Percentiles rank a stretch among this genome's conserved stretches.
Evolutionary conservation across 2,797 vertebrate species (phyloP).

Genomic region (Chelmon rostratus): DNA sequence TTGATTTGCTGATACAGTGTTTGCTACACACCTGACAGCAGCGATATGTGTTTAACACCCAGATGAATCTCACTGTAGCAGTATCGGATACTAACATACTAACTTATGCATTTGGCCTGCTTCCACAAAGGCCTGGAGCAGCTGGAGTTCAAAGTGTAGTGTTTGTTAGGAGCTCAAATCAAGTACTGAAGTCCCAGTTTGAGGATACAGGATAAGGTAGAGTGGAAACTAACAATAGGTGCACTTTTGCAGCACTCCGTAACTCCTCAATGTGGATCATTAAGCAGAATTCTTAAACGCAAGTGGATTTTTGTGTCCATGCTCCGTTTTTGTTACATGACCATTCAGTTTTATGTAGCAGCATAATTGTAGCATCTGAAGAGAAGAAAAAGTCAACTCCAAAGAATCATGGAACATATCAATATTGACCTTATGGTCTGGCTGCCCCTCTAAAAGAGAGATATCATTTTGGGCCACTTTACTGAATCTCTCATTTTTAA

Average conservation of each 20-base stretch:
- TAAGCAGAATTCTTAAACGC: slow-evolving; percentile 14
- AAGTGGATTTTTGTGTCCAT: slow-evolving; percentile 11
- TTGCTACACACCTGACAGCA: slow-evolving; percentile 49
- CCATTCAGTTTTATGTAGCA: slow-evolving; percentile 56
- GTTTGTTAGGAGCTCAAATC: slow-evolving; percentile 17
- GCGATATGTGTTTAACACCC: slow-evolving; percentile 47
- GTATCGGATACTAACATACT: slow-evolving; percentile 69
- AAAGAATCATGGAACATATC: slow-evolving; percentile 54
- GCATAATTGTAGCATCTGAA: slow-evolving; percentile 61
- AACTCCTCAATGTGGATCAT: background rate
- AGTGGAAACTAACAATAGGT: slow-evolving; percentile 5
- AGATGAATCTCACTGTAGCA: slow-evolving; percentile 50
- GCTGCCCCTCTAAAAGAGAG: background rate
- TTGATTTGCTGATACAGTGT: slow-evolving; percentile 58
- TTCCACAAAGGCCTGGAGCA: slow-evolving; percentile 27
- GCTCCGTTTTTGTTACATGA: slow-evolving; percentile 27
- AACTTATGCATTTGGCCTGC: slow-evolving; percentile 49
- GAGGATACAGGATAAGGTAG: background rate
- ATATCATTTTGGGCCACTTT: slow-evolving; percentile 1
- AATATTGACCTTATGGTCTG: slow-evolving; percentile 16
- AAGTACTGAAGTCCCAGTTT: background rate
- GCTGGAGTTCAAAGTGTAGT: slow-evolving; percentile 12
- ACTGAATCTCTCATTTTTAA: slow-evolving; percentile 28
- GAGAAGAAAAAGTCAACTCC: slow-evolving; percentile 21
- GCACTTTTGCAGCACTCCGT: background rate